Evolutionary conservation across 2,797 vertebrate species (phyloP).

Genomic region (Sciurus vulgaris): DNA sequence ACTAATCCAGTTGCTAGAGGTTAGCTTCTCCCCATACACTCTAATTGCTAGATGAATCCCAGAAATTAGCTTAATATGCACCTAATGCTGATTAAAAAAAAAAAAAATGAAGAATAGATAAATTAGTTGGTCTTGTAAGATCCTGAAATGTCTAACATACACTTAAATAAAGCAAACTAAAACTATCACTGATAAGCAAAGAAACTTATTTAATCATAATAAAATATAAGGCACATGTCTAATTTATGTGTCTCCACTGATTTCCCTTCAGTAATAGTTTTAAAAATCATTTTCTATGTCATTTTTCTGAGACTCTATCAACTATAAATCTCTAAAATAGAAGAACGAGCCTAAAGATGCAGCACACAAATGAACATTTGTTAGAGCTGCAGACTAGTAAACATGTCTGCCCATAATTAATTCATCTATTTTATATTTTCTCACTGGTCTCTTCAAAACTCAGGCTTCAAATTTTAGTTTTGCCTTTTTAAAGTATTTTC

Average conservation of each 20-base stretch:
- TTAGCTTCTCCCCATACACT: background rate
- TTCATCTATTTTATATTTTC: conserved; percentile 40
- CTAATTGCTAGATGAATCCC: background rate
- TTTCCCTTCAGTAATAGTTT: background rate
- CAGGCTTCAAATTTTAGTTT: background rate
- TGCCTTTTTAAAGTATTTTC: background rate
- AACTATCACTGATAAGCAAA: conserved; percentile 1
- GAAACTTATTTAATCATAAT: conserved; percentile 50
- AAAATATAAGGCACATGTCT: background rate
- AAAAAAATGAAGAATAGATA: conserved; percentile 2
- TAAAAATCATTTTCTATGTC: conserved; percentile 67
- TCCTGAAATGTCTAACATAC: conserved; percentile 2
- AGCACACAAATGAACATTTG: background rate
- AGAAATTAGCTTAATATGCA: background rate
- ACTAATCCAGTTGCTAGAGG: background rate
- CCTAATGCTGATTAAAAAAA: background rate
- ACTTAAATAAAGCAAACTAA: background rate
- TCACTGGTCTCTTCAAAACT: conserved; percentile 48
- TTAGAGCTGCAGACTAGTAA: conserved; percentile 35
- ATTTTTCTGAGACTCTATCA: conserved; percentile 43
- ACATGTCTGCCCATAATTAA: conserved; percentile 38
- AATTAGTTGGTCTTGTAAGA: conserved; percentile 17
- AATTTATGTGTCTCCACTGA: conserved; percentile 24
- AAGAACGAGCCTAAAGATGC: conserved; percentile 29
- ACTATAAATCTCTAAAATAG: conserved; percentile 67